Base-by-base conservation (phyloP, 2,113 vertebrate species). In the Pachyramphus minor region DNA sequence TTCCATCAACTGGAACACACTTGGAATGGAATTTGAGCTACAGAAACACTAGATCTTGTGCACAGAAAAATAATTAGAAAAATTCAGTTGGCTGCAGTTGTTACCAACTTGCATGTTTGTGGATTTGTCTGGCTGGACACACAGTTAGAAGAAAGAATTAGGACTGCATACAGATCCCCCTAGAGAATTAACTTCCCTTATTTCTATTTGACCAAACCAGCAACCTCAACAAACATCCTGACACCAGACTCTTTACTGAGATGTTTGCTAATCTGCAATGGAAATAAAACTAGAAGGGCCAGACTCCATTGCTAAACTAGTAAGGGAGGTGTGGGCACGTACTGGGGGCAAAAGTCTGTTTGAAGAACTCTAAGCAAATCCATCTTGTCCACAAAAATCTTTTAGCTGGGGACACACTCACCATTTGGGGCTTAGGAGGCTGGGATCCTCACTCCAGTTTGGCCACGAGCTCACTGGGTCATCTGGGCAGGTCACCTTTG, bases 41-140 rank as follows among this genome's bases (percentile, higher is more conserved):
- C 64, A 89, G 87, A 76, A 82, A 85, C 52, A 62, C 37, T 44
- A 56, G 78, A 76, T 71, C 76, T 89, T 84, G 35, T 78, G 55
- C 78, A 84, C 50, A 91, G 78, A 79, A 84, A 85, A 83, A 84
- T 77, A 92, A 90, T 78, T 16, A 53, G 84, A 93, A 92, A 74
- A 97, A 84, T 81, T 88, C 74, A 71, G 30, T 77, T 96, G 96
- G 95, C 91, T 92, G 81, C 78, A 87, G 78, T 92, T 93, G 62
- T 94, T 83, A 75, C 73, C 76, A 58, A 13, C 69, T 92, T n/a
- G 14, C 71, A 85, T 93, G 88, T 90, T 95, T 97, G 89, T 95
- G 93, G 93, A 73, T 95, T 96, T 75, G 35, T 87, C 75, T 96
- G 94, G 58, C 86, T 0, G 62, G 95, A 94, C 81, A 84, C 82